These are phyloP conservation scores for Rhynchonycteris naso DNA, from an alignment of 2,797 vertebrate species.

Conservation along the genomic window DNA sequence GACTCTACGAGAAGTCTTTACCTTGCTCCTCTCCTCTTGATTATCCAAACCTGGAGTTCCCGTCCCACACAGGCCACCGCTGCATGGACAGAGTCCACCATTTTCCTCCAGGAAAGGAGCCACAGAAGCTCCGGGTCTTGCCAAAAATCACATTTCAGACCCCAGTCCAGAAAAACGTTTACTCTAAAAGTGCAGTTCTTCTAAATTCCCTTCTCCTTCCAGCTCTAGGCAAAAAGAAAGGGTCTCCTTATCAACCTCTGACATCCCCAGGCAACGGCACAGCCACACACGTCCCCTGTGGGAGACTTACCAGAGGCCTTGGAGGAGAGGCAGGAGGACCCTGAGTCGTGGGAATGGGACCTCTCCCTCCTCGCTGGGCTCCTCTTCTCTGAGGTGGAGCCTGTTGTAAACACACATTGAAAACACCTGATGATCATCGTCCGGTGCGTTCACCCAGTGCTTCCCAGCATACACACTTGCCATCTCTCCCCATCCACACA, in stretches of 20 bases:
- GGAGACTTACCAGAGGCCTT: constrained; percentile 86
- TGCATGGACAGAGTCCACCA: rapidly evolving
- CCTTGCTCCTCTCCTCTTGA: not conserved
- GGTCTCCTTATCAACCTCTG: not conserved
- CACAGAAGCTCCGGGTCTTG: rapidly evolving
- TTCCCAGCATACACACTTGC: rapidly evolving
- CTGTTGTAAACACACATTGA: constrained; percentile 68
- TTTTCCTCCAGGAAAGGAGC: not conserved
- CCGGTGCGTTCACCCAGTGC: rapidly evolving
- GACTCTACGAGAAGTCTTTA: not conserved
- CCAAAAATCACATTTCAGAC: not conserved
- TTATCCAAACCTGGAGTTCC: not conserved
- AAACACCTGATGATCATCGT: rapidly evolving
- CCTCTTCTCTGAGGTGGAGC: constrained; percentile 84
- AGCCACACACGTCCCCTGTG: rapidly evolving
- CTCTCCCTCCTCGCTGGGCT: constrained; percentile 86
- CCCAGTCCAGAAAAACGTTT: not conserved
- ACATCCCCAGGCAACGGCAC: not conserved
- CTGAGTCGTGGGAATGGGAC: constrained; percentile 84
- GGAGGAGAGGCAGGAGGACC: constrained; percentile 85
- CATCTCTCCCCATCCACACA: not conserved
- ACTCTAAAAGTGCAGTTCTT: not conserved
- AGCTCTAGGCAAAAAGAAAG: not conserved
- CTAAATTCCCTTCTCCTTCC: not conserved
- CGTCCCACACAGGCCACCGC: not conserved